These are phyloP conservation scores for Canis aureus DNA, from an alignment of 2,113 vertebrate species.

Conservation along the genomic window DNA sequence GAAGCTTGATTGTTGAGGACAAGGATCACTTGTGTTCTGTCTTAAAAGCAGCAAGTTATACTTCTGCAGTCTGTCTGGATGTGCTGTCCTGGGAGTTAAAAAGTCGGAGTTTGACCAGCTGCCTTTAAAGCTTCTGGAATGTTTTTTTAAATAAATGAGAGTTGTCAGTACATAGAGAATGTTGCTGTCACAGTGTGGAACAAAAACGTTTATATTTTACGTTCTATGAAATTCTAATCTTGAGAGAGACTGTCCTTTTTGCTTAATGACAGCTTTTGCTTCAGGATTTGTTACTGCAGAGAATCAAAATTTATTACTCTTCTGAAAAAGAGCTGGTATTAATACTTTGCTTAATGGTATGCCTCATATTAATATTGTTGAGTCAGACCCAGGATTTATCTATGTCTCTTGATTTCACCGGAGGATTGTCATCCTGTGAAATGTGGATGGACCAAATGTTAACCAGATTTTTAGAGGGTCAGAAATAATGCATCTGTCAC, in stretches of 20 bases:
- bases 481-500: not conserved
- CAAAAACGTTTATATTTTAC: slow-evolving; percentile 55
- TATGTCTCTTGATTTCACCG: slow-evolving; percentile 42
- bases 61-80: slow-evolving; percentile 25
- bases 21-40: slow-evolving; percentile 47
- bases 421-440: slow-evolving; percentile 1
- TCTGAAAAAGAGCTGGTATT: slow-evolving; percentile 56
- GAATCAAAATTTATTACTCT: slow-evolving; percentile 59
- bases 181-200: slow-evolving; percentile 48
- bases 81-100: slow-evolving; percentile 20
- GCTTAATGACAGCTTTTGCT: slow-evolving; percentile 58
- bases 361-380: slow-evolving; percentile 54
- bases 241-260: slow-evolving; percentile 56
- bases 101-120: slow-evolving; percentile 54
- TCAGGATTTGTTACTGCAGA: slow-evolving; percentile 59
- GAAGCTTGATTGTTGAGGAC: slow-evolving; percentile 47
- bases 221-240: slow-evolving; percentile 53
- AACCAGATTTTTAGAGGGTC: not conserved
- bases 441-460: slow-evolving; percentile 45
- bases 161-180: slow-evolving; percentile 55
- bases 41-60: slow-evolving; percentile 10
- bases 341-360: slow-evolving; percentile 50
- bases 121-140: slow-evolving; percentile 42
- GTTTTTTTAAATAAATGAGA: slow-evolving; percentile 27
- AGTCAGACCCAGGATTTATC: slow-evolving; percentile 40